Base-by-base conservation (phyloP, 2,888 invertebrate species). In the Apodemia mormo region DNA sequence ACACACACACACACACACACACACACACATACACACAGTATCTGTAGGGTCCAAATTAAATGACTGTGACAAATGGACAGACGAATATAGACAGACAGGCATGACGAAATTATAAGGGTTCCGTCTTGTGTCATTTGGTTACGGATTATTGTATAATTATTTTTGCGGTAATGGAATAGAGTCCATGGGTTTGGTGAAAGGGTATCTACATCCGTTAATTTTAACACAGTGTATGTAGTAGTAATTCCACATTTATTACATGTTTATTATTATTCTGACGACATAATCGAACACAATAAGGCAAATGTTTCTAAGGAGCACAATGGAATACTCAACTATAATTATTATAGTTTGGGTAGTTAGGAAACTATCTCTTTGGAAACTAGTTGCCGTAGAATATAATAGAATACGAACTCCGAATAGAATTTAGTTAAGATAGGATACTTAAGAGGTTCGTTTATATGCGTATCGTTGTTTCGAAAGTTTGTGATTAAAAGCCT, bases 331-430 rank as follows among this genome's bases (percentile, higher is more conserved):
- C 49, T 68, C 65, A 52, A 65, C 65, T 68, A 68, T 56, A 68
- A 68, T 68, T 68, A 68, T 65, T 61, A 64, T 64, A 64, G 65
- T 69, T 69, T 65, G 65, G 69, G 69, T 65, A 65, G 54, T 54
- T 65, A 65, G 30, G 65, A 65, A 65, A 69, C 65, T 69, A 69
- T 69, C 69, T 69, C 69, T 66, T 56, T 56, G 43, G 37, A 30
- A 65, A 69, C 65, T 69, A 65, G 65, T 54, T 69, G 65, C 65
- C 52, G 65, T 54, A 52, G 68, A 56, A 65, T 67, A 67, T 65
- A 69, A 69, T 69, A 65, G 68, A 69, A 68, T 52, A 69, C 65
- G 65, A 69, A 69, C 65, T 65, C 43, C 69, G 65, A 69, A 65
- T 65, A 54, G 69, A 65, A 65, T 69, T 69, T 65, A 43, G 65